Percentiles rank a stretch among this genome's conserved stretches.
Conservation (phyloP, 2,888 invertebrate genomes). For the Sminthurides aquaticus region DNA sequence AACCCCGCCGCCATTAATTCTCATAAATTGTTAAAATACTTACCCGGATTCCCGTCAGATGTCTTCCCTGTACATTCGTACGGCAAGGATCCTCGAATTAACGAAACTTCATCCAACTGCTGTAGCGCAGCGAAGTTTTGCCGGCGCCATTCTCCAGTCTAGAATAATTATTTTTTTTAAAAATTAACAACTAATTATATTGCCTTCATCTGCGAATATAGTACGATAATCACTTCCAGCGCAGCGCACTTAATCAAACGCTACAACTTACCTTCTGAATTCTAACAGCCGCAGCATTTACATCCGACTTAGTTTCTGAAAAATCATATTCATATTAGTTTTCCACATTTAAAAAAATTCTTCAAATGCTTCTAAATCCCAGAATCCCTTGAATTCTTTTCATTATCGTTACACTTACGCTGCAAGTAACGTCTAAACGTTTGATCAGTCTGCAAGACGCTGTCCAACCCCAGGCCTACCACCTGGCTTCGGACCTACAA, state of each 20-base stretch:
- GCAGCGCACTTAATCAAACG: background rate
- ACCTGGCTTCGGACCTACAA: background rate
- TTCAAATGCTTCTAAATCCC: no score
- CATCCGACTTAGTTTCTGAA: background rate
- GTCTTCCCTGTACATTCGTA: constrained; percentile 15
- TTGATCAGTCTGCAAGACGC: background rate
- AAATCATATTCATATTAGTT: background rate
- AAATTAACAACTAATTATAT: no score
- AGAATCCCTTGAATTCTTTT: no score
- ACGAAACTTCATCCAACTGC: constrained; percentile 1
- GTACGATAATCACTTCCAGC: no score
- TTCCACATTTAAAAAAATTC: background rate
- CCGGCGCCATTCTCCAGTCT: constrained; percentile 10
- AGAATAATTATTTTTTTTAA: background rate
- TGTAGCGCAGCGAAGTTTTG: background rate
- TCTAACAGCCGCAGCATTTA: background rate
- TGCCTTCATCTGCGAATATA: no score
- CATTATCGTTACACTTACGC: no score
- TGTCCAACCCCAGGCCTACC: background rate
- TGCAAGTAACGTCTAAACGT: background rate
- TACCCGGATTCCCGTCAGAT: constrained; percentile 12
- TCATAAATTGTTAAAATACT: background rate
- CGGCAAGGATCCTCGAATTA: background rate
- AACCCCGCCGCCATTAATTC: no score
- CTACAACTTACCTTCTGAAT: background rate